Evolutionary conservation across 2,797 vertebrate genomes (phyloP).

Genomic region (Luscinia megarhynchos): DNA sequence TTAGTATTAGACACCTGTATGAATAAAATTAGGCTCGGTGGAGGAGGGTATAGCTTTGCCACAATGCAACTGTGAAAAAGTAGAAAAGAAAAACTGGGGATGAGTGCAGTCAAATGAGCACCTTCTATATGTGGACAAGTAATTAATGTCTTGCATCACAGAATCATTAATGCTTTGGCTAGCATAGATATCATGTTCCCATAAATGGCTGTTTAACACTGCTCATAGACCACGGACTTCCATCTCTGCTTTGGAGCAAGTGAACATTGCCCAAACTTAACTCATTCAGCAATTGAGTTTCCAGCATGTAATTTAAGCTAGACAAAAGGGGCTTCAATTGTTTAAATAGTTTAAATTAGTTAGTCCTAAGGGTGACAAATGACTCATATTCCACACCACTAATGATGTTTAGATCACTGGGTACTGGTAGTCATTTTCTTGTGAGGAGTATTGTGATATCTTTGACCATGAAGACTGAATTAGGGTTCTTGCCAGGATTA

Average conservation of each 20-base stretch:
- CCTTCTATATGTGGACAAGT: neutral
- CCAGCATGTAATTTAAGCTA: neutral
- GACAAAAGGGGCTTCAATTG: neutral
- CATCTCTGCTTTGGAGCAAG: neutral
- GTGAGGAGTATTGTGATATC: neutral
- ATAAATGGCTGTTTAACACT: neutral
- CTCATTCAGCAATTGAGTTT: neutral
- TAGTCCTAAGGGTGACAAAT: neutral
- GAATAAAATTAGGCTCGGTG: neutral
- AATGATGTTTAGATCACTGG: neutral
- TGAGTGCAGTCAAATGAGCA: neutral
- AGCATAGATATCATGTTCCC: neutral
- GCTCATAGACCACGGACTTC: neutral
- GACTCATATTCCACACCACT: neutral
- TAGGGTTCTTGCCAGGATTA: neutral
- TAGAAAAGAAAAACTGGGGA: neutral
- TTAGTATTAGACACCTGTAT: neutral
- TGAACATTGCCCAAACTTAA: neutral
- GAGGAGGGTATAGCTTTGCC: neutral
- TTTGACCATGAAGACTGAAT: neutral
- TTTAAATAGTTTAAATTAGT: neutral
- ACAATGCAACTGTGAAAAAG: neutral
- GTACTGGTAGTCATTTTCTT: neutral
- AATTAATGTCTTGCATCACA: neutral
- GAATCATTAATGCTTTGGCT: neutral